A percentile compares a stretch with the other conserved stretches of the same genome.
These are phyloP conservation scores for Tauraco hartlaubi DNA, from an alignment of 2,797 vertebrate genomes.

Conservation along the genomic window DNA sequence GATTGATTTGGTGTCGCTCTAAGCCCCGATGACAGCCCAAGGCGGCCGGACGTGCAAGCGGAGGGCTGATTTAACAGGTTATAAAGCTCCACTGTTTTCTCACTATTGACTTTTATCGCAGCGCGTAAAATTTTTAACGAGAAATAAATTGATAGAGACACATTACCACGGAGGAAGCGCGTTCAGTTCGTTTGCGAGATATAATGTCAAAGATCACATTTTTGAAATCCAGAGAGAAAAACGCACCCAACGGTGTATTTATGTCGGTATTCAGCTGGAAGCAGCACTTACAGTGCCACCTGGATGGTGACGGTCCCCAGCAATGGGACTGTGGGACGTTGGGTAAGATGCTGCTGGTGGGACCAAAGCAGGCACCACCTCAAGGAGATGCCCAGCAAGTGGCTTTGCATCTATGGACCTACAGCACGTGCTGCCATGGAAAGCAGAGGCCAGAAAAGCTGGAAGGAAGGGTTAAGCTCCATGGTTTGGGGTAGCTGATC, in stretches of 20 bases:
- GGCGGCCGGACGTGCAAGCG: neutral
- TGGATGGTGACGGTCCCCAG: neutral
- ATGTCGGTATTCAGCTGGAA: neutral
- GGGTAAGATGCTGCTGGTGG: neutral
- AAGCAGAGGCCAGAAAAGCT: neutral
- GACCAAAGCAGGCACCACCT: fast-evolving
- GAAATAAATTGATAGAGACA: conserved; percentile 34
- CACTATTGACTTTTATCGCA: neutral
- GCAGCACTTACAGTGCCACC: neutral
- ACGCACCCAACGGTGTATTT: fast-evolving
- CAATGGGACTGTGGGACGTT: fast-evolving
- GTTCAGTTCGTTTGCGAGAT: neutral
- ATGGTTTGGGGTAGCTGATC: neutral
- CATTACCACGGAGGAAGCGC: neutral
- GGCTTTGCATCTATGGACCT: neutral
- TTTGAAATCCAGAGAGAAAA: neutral
- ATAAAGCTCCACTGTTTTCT: conserved; percentile 17
- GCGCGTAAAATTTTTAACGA: conserved; percentile 4
- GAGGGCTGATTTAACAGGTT: neutral
- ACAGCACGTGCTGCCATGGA: fast-evolving
- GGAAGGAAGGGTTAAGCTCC: neutral
- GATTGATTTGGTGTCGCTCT: neutral
- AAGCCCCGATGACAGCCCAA: neutral
- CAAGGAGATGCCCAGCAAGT: neutral
- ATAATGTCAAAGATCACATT: neutral